A percentile compares a stretch with the other conserved stretches of the same genome.
Conservation (phyloP, 2,888 invertebrate genomes). For the Pachliopta kotzebuea region DNA sequence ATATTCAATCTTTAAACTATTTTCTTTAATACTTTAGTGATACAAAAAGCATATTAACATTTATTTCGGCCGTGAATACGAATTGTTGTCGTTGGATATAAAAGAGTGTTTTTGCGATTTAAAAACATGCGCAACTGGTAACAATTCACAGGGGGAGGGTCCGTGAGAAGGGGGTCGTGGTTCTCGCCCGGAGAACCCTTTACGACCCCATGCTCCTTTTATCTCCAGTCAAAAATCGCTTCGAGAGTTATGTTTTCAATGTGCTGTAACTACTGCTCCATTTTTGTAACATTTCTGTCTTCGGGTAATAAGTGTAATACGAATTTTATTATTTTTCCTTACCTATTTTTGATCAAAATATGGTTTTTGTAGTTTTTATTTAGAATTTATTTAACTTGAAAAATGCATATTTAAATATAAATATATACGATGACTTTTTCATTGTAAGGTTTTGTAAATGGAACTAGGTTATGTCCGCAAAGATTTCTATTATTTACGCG, state of each 20-base stretch:
- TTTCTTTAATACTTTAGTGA: background rate
- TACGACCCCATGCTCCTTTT: conserved; percentile 64
- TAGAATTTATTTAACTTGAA: background rate
- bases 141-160: conserved; percentile 68
- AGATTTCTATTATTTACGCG: too few relatives aligned
- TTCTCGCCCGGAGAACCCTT: conserved; percentile 59
- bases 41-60: background rate
- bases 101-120: conserved; percentile 53
- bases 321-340: background rate
- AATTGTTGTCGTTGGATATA: conserved; percentile 12
- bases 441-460: too few relatives aligned
- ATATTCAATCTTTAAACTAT: background rate
- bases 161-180: conserved; percentile 61
- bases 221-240: conserved; percentile 75
- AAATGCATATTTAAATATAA: background rate
- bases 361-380: background rate
- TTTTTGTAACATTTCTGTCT: conserved; percentile 41
- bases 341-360: background rate
- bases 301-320: conserved; percentile 19
- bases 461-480: too few relatives aligned
- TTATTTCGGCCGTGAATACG: background rate
- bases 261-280: conserved; percentile 65
- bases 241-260: conserved; percentile 61
- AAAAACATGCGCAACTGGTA: conserved; percentile 74
- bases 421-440: background rate